Conservation (phyloP, 2,113 vertebrate species). For the Salvelinus namaycush region DNA sequence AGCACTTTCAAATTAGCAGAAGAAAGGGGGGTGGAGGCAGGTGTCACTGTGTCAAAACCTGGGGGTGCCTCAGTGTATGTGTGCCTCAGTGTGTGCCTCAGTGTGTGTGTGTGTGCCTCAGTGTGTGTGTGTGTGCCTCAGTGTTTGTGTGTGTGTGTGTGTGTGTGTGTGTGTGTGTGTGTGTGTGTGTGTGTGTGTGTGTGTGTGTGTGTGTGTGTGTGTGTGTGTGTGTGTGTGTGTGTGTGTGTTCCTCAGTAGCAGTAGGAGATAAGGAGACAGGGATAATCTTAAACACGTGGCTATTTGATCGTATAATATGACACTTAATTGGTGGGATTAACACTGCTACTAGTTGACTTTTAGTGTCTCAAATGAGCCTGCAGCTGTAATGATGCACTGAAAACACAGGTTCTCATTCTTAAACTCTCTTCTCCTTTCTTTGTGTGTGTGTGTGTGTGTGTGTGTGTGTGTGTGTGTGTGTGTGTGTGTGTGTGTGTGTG, state of each 20-base stretch:
- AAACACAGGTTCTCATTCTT: not conserved
- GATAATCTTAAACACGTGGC: slow-evolving; percentile 38
- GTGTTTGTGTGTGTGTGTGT: slow-evolving; percentile 4
- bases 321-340: slow-evolving; percentile 21
- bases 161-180: slow-evolving; percentile 13
- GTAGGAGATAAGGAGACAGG: slow-evolving; percentile 21
- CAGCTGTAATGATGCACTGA: not conserved
- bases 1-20: slow-evolving; percentile 41
- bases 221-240: slow-evolving; percentile 1
- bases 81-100: slow-evolving; percentile 28
- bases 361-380: not conserved
- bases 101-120: not conserved
- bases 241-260: slow-evolving; percentile 4
- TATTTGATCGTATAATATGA: slow-evolving; percentile 24
- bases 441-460: not conserved
- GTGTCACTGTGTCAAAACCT: slow-evolving; percentile 47
- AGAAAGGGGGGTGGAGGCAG: slow-evolving; percentile 51
- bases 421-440: not conserved
- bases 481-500: too few relatives aligned
- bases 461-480: not conserved
- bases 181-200: slow-evolving; percentile 4
- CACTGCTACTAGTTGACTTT: not conserved
- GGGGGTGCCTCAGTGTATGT: slow-evolving; percentile 9
- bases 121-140: slow-evolving; percentile 1
- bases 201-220: not conserved